Evolutionary conservation across 2,797 vertebrate species (phyloP).

Genomic region (Distichodus sexfasciatus): DNA sequence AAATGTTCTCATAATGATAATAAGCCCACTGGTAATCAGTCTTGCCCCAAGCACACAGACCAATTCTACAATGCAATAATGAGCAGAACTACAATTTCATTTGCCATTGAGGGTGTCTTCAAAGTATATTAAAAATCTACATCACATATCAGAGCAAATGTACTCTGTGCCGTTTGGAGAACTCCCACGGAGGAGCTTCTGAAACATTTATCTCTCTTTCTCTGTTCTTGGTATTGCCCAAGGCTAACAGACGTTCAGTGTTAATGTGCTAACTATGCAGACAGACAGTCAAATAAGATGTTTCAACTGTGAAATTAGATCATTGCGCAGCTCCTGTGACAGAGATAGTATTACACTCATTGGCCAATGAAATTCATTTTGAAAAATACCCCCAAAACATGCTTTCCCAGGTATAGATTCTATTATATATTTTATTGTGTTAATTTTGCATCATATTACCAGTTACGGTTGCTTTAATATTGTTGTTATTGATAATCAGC

Average conservation of each 20-base stretch:
- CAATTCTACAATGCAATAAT: constrained; percentile 55
- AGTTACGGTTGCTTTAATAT: too few species aligned
- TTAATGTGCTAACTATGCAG: constrained; percentile 67
- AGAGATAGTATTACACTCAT: constrained; percentile 2
- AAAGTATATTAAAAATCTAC: constrained; percentile 57
- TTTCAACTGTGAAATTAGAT: constrained; percentile 77
- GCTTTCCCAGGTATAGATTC: too few species aligned
- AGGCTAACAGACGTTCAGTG: constrained; percentile 66
- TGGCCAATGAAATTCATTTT: not conserved
- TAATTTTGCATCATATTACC: too few species aligned
- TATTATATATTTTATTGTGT: too few species aligned
- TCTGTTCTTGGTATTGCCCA: constrained; percentile 55
- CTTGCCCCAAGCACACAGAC: constrained; percentile 72
- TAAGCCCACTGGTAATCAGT: constrained; percentile 75
- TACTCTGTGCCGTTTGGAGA: constrained; percentile 37
- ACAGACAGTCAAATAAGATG: constrained; percentile 58
- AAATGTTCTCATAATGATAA: constrained; percentile 78
- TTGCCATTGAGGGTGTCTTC: constrained; percentile 51
- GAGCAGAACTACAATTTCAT: constrained; percentile 53
- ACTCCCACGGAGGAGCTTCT: constrained; percentile 46
- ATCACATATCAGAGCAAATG: constrained; percentile 49
- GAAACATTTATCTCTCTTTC: constrained; percentile 53
- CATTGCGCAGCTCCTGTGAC: constrained; percentile 38
- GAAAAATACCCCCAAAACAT: not conserved
- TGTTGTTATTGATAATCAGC: too few species aligned